Base-by-base conservation (phyloP, 1,140 invertebrate genomes). In the Heliconius himera region DNA sequence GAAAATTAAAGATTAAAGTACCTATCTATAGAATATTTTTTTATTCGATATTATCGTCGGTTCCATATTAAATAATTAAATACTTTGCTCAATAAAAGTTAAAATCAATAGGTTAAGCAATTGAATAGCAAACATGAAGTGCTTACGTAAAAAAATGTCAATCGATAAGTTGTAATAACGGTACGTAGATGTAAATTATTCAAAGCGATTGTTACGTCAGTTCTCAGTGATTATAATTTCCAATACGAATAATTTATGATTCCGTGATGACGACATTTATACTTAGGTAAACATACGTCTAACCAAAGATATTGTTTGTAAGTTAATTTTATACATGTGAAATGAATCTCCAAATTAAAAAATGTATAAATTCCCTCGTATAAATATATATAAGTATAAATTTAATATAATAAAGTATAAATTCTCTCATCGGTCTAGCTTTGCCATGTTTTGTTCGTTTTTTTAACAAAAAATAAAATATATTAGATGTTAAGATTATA, bases 171-270 rank as follows among this genome's bases (percentile, higher is more conserved):
- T 11, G 26, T 29, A 26, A 66, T 29, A 26, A 66, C 56, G 20
- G 20, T 66, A 66, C 56, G 22, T 9, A 29, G 18, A n/a, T 29
- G 16, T 66, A 33, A 33, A 33, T 29, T 22, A 29, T 29, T 66
- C 26, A 2, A 4, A 66, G 26, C 60, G 3, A 29, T 11, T 26
- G 22, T 29, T 29, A 66, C 60, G 60, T 66, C 60, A 66, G 26
- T 16, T 46, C 13, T 16, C 41, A 46, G 41, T 29, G 9, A 66
- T 66, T 66, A 66, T 66, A 29, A 66, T 66, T 66, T 66, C 60
- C 11, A 66, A 66, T 29, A 66, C 9, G 26, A 66, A 66, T 60
- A 60, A 60, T 60, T 60, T 60, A 60, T 60, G n/a, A 60, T n/a
- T 22, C 54, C 20, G n/a, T 60, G 8, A 60, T 29, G 22, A 66